Conservation (phyloP, 92 coral and sea anemone genomes). For the Desmophyllum pertusum region DNA sequence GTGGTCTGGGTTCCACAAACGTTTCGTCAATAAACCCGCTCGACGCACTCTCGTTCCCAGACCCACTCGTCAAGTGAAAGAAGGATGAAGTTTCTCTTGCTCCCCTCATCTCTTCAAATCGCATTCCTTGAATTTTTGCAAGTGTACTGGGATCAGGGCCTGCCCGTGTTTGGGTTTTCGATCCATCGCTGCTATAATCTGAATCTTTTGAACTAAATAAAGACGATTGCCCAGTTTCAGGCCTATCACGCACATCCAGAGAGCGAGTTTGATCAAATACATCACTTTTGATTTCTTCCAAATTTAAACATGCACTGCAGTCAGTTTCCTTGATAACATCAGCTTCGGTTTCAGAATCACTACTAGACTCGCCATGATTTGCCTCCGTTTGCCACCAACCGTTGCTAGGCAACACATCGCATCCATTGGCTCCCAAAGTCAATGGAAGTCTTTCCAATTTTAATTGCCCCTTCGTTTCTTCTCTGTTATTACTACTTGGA, state of each 20-base stretch:
- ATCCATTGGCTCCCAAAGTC: not conserved
- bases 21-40: not conserved
- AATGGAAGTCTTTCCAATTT: slow-evolving; percentile 3
- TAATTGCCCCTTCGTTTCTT: not conserved
- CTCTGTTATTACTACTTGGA: not conserved
- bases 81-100: not conserved
- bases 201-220: not conserved
- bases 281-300: not conserved
- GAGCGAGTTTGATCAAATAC: not conserved
- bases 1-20: not conserved
- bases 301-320: not conserved
- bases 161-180: not conserved
- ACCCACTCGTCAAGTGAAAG: slow-evolving; percentile 22
- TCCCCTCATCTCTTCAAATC: not conserved
- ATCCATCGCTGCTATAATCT: not conserved
- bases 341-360: slow-evolving; percentile 31
- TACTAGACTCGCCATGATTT: not conserved
- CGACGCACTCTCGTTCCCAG: slow-evolving; percentile 8
- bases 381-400: slow-evolving; percentile 30
- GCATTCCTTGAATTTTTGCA: not conserved
- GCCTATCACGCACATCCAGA: not conserved
- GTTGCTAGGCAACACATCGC: slow-evolving; percentile 65
- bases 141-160: not conserved
- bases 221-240: not conserved
- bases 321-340: not conserved